Evolutionary conservation across 2,113 vertebrate genomes (phyloP), one percentile per base, ranked within the genome.

Genomic region (Calcarius ornatus): DNA sequence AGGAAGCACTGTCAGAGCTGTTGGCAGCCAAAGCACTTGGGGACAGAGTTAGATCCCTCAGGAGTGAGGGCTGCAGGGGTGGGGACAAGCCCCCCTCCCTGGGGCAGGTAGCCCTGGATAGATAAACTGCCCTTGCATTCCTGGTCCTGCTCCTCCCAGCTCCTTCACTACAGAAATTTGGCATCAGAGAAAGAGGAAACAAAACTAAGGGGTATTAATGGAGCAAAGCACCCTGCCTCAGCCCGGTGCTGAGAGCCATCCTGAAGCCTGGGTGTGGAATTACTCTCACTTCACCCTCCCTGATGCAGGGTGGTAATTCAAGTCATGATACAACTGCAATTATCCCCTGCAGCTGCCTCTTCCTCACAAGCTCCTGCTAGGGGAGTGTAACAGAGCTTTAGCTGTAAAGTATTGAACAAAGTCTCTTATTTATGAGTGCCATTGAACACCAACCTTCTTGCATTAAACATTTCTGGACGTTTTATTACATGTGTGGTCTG

Each of bases 341-440:
- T 25, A 56, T 33, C 45, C 78, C 81, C 81, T 84, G 77, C 73
- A 80, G 90, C 50, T 85, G 66, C 72, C 73, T 91, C 77, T 81
- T 80, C 70, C 85, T 72, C 72, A 21, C 19, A 28, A 47, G 83
- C 28, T 53, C 78, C 75, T 35, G 59, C 79, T 93, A 6, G 35
- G 4, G 47, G 37, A 35, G 54, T 8, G 14, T 33, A 70, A 72
- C 43, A 42, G 9, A 79, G 89, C 68, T 70, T 68, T 47, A 54
- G 59, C 27, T 70, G 71, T 86, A 18, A 91, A 95, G 75, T 64
- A 63, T 37, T 50, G 68, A 91, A 80, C 93, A 95, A 91, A 86
- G 64, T 93, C 79, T 96, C 47, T 94, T 94, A 95, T 96, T 96
- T 97, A 95, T 94, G 75, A 95, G 71, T 78, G 93, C 92, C 92